Evolutionary conservation across 1,140 invertebrate species (phyloP).

Genomic region (Diachasmimorpha longicaudata): DNA sequence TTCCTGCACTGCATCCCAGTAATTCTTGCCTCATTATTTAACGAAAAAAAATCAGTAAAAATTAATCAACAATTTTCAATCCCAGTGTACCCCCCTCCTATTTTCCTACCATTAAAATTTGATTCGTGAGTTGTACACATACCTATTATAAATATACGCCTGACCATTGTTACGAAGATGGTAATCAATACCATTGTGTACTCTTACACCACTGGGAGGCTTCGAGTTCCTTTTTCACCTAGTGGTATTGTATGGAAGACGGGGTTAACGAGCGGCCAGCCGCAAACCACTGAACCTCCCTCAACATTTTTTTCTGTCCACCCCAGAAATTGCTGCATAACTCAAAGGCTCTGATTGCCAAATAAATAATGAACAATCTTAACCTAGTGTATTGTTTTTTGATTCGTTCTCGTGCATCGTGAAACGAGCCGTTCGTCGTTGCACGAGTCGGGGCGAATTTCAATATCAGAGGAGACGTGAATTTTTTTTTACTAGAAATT

Average conservation of each 20-base stretch:
- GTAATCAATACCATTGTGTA: not conserved
- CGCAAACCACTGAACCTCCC: not conserved
- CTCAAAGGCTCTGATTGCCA: no score
- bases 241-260: not conserved
- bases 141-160: not conserved
- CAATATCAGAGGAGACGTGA: not conserved
- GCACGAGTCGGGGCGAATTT: no score
- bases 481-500: constrained; percentile 2
- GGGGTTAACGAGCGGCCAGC: constrained; percentile 5
- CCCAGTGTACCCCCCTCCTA: not conserved
- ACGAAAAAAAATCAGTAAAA: no score
- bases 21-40: no score
- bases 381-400: no score
- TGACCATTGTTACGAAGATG: not conserved
- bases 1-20: no score
- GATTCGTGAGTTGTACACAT: not conserved
- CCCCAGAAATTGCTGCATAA: no score
- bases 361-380: no score
- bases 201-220: not conserved
- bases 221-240: not conserved
- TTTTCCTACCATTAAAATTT: not conserved
- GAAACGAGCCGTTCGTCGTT: no score
- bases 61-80: no score
- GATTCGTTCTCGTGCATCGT: no score
- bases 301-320: not conserved